Evolutionary conservation across 1,140 invertebrate genomes (phyloP).

Genomic region (Camponotus vicinus): DNA sequence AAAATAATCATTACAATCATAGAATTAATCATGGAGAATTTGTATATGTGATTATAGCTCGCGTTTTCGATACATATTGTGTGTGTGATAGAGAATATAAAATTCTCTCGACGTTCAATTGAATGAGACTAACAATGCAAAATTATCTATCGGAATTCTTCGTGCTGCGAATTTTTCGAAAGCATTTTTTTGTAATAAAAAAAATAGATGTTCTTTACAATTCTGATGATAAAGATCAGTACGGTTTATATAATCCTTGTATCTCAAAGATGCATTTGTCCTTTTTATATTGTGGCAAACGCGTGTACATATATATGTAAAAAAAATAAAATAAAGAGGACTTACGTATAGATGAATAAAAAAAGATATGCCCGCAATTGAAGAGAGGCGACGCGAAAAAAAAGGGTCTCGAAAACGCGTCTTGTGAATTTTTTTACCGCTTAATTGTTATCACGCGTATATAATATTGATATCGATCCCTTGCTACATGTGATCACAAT

Average conservation of each 20-base stretch:
- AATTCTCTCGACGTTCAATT: constrained; percentile 45
- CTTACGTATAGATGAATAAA: constrained; percentile 15
- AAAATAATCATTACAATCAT: constrained; percentile 4
- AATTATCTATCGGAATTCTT: constrained; percentile 24
- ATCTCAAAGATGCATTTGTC: constrained; percentile 59
- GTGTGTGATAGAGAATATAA: neutral
- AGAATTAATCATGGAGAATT: neutral
- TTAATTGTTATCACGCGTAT: constrained; percentile 53
- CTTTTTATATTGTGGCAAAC: constrained; percentile 69
- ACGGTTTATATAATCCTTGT: constrained; percentile 58
- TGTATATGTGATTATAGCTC: neutral
- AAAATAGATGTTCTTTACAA: constrained; percentile 35
- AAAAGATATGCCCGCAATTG: neutral
- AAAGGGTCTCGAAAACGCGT: constrained; percentile 21
- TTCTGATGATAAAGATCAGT: constrained; percentile 25
- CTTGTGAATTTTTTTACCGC: constrained; percentile 54
- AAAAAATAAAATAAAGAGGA: constrained; percentile 27
- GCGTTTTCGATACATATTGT: constrained; percentile 21
- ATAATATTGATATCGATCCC: constrained; percentile 33
- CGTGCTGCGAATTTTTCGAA: constrained; percentile 34
- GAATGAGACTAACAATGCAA: constrained; percentile 17
- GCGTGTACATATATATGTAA: constrained; percentile 71
- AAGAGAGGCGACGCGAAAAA: neutral
- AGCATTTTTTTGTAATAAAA: constrained; percentile 60
- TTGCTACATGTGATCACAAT: constrained; percentile 36